Evolutionary conservation across 37 sponge, comb jelly and placozoan genomes (phyloP).

Genomic region (Crambe crambe): DNA sequence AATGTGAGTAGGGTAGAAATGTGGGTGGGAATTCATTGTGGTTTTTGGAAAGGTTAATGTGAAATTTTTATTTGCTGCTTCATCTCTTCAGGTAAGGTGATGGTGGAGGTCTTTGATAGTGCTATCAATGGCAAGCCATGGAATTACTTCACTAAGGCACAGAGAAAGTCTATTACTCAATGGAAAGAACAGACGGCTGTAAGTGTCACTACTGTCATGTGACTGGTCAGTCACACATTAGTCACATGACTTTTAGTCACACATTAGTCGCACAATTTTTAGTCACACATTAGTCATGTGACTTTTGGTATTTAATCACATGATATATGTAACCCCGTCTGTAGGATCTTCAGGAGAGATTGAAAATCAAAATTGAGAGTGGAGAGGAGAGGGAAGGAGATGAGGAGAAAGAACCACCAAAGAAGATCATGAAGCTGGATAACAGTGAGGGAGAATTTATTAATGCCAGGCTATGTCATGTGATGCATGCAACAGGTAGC

Average conservation of each 20-base stretch:
- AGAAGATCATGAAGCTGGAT: not conserved
- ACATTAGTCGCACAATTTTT: not conserved
- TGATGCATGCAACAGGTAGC: not conserved
- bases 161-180: slow-evolving; percentile 69
- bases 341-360: not conserved
- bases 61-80: not conserved
- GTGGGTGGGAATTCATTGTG: not conserved
- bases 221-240: not conserved
- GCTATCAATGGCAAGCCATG: slow-evolving; percentile 33
- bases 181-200: slow-evolving; percentile 58
- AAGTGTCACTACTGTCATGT: not conserved
- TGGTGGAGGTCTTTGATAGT: slow-evolving; percentile 47
- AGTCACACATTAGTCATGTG: not conserved
- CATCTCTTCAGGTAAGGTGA: slow-evolving; percentile 34
- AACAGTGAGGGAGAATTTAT: not conserved
- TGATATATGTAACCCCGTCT: not conserved
- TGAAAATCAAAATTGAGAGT: not conserved
- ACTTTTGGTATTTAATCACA: not conserved
- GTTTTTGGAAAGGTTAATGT: not conserved
- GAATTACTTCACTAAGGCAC: slow-evolving; percentile 67
- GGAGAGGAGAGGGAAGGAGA: not conserved
- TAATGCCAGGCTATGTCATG: not conserved
- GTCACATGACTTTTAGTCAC: not conserved
- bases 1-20: slow-evolving; percentile 29
- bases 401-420: slow-evolving; percentile 5